These are phyloP conservation scores for Trichogramma pretiosum DNA, from an alignment of 1,140 invertebrate species.

Conservation along the genomic window DNA sequence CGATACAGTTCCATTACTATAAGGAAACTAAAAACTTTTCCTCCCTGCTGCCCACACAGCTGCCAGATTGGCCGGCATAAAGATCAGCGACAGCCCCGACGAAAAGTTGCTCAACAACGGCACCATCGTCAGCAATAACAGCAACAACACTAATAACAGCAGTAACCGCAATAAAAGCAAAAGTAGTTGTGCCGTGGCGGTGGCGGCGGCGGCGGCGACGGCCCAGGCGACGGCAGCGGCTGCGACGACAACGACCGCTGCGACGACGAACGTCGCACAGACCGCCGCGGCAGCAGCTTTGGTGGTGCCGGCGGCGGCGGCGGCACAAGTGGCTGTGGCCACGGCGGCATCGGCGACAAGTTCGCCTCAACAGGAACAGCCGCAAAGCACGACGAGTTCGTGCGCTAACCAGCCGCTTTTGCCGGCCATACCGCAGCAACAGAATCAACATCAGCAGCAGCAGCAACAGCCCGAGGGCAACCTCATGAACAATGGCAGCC, in stretches of 20 bases:
- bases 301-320: too few relatives aligned
- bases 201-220: neutral
- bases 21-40: too few relatives aligned
- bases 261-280: neutral
- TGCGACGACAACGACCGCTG: neutral
- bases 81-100: conserved; percentile 1
- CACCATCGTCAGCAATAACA: neutral
- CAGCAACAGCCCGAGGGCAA: conserved; percentile 18
- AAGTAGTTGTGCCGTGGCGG: neutral
- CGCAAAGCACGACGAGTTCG: too few relatives aligned
- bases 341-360: neutral
- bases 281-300: too few relatives aligned
- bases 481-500: conserved; percentile 77
- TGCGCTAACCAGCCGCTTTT: too few relatives aligned
- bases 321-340: neutral
- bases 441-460: neutral
- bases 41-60: too few relatives aligned
- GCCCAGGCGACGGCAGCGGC: neutral
- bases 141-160: too few relatives aligned
- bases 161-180: too few relatives aligned
- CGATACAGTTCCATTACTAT: too few relatives aligned
- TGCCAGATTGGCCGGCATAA: neutral
- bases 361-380: too few relatives aligned
- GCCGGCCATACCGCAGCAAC: neutral
- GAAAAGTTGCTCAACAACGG: neutral